Conservation (phyloP, 2,888 invertebrate genomes). For the Heliconius erato region DNA sequence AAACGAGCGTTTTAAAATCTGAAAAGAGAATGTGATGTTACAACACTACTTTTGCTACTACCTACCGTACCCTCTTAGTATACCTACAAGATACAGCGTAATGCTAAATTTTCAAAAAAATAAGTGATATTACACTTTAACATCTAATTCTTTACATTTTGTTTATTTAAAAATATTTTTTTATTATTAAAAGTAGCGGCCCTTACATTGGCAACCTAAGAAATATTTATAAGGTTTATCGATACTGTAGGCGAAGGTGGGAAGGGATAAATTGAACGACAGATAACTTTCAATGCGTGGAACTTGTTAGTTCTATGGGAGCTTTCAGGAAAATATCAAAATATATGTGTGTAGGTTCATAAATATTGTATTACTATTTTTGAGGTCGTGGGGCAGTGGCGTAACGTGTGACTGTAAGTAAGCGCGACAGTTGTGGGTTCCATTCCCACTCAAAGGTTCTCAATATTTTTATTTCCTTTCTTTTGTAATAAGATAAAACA, state of each 20-base stretch:
- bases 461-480: too few relatives aligned
- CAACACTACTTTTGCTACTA: too few relatives aligned
- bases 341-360: not conserved
- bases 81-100: too few relatives aligned
- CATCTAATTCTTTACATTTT: not conserved
- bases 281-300: slow-evolving; percentile 27
- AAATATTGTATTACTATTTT: too few relatives aligned
- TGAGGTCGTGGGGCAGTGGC: not conserved
- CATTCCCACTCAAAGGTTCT: not conserved
- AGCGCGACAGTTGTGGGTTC: not conserved
- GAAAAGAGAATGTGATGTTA: too few relatives aligned
- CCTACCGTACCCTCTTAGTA: too few relatives aligned
- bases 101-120: too few relatives aligned
- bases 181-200: not conserved
- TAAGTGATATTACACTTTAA: not conserved
- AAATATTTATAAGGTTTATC: slow-evolving; percentile 35
- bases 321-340: not conserved
- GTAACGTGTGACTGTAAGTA: not conserved
- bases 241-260: slow-evolving; percentile 16
- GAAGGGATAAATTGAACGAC: slow-evolving; percentile 36
- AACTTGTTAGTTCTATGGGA: slow-evolving; percentile 3
- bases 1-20: too few relatives aligned
- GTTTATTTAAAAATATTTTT: not conserved
- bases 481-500: too few relatives aligned
- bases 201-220: not conserved